Evolutionary conservation across 2,113 vertebrate genomes (phyloP).

Genomic region (Oryctolagus cuniculus): mOryCun1.1 NC_091432.1:214650001-214650500

Average conservation of each 20-base stretch:
- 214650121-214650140: no score
- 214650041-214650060: no score
- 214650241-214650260: neutral
- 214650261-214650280: neutral
- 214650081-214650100: no score
- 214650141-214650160: no score
- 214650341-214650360: neutral
- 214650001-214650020: no score
- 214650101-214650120: no score
- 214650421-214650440: neutral
- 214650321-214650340: neutral
- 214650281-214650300: neutral
- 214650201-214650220: no score
- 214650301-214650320: neutral
- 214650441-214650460: neutral
- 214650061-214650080: no score
- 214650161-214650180: no score
- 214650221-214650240: no score
- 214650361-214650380: neutral
- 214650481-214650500: neutral
- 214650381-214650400: neutral
- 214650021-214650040: no score
- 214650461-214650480: constrained; percentile 35
- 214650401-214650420: neutral
- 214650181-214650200: no score